Conservation (phyloP, 2,797 vertebrate genomes). For the Microctenopoma stevenorrisi region DNA sequence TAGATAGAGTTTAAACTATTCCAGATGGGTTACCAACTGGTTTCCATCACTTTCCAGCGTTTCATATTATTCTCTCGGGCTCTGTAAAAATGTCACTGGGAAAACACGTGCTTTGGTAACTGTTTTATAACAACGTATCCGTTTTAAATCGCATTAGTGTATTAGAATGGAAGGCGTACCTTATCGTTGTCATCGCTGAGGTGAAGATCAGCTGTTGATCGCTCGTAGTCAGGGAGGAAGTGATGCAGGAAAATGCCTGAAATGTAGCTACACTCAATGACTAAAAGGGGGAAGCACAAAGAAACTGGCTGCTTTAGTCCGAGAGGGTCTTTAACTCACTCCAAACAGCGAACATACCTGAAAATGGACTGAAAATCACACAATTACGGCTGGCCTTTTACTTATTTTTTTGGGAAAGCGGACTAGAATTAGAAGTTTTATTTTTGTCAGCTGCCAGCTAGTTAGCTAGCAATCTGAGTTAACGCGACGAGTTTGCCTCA, state of each 20-base stretch:
- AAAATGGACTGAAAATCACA: constrained; percentile 10
- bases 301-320: constrained; percentile 65
- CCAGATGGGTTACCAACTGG: not conserved
- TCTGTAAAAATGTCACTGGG: not conserved
- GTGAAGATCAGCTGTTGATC: constrained; percentile 76
- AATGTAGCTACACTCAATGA: constrained; percentile 80
- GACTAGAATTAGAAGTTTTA: constrained; percentile 61
- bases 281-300: constrained; percentile 83
- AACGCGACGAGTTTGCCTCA: constrained; percentile 76
- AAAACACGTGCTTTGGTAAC: not conserved
- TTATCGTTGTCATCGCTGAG: constrained; percentile 3
- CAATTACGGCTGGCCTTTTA: not conserved
- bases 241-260: constrained; percentile 84
- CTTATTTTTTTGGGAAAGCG: not conserved
- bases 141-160: not conserved
- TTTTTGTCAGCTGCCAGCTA: constrained; percentile 60
- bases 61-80: not conserved
- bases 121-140: not conserved
- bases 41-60: constrained; percentile 9
- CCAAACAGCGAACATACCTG: constrained; percentile 6
- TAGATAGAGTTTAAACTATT: not conserved
- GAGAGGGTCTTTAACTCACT: constrained; percentile 49
- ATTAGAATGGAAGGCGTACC: not conserved
- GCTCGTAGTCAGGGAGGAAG: constrained; percentile 77
- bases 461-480: constrained; percentile 69